These are phyloP conservation scores for Apomyelois bistriatella DNA, from an alignment of 2,888 invertebrate species.

Conservation along the genomic window DNA sequence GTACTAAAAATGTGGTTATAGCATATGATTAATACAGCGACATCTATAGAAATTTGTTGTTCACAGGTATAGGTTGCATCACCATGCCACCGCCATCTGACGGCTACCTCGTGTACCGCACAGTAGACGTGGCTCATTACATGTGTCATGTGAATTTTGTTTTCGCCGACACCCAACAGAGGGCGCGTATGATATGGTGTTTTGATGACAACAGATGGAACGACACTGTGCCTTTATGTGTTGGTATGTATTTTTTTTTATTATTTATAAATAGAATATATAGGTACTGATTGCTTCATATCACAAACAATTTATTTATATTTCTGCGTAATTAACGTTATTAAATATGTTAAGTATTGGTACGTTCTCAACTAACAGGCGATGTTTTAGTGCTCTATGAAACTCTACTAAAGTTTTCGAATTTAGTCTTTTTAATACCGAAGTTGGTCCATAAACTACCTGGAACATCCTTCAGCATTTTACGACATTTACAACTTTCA, in stretches of 20 bases:
- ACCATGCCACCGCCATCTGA: slow-evolving; percentile 82
- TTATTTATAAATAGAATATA: neutral
- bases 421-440: slow-evolving; percentile 10
- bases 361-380: no score
- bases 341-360: neutral
- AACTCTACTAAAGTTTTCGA: slow-evolving; percentile 4
- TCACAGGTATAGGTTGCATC: slow-evolving; percentile 84
- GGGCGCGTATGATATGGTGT: slow-evolving; percentile 82
- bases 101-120: slow-evolving; percentile 84
- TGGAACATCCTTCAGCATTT: neutral
- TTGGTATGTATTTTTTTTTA: slow-evolving; percentile 73
- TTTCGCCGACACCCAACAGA: slow-evolving; percentile 84
- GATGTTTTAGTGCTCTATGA: no score
- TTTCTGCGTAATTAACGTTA: neutral
- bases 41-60: slow-evolving; percentile 16
- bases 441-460: neutral
- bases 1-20: no score
- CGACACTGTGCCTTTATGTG: slow-evolving; percentile 80
- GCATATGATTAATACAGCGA: neutral
- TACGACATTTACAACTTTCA: slow-evolving; percentile 11
- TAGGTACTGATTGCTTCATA: neutral
- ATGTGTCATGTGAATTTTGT: slow-evolving; percentile 84
- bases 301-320: neutral
- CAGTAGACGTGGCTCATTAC: slow-evolving; percentile 82
- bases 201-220: slow-evolving; percentile 84